Percentiles rank a stretch among this genome's conserved stretches.
Conservation (phyloP, 2,888 invertebrate genomes). For the Ichneumon xanthorius region DNA sequence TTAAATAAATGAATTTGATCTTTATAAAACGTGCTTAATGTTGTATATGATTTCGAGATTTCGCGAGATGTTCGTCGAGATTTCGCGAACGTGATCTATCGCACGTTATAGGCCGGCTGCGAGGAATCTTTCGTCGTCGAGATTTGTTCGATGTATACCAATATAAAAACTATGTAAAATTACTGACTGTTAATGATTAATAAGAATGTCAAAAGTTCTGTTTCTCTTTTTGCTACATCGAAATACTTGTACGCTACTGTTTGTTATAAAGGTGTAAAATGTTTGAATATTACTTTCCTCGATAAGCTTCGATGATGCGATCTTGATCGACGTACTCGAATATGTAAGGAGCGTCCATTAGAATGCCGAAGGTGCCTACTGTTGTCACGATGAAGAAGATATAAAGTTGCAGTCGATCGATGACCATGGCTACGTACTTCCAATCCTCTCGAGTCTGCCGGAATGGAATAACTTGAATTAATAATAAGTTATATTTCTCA, state of each 20-base stretch:
- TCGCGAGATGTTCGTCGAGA: not conserved
- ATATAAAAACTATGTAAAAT: conserved; percentile 25
- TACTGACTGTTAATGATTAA: not conserved
- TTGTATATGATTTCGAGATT: not conserved
- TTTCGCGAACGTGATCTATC: not conserved
- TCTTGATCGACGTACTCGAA: conserved; percentile 99
- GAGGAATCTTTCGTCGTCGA: conserved; percentile 29
- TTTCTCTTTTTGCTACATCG: conserved; percentile 19
- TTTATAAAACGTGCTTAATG: conserved; percentile 23
- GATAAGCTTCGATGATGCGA: conserved; percentile 97
- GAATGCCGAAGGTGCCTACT: conserved; percentile 97
- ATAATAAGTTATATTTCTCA: not conserved
- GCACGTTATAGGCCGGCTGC: conserved; percentile 20
- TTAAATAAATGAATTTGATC: conserved; percentile 55
- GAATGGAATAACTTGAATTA: conserved; percentile 19
- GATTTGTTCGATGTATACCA: conserved; percentile 45
- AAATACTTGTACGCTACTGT: conserved; percentile 42
- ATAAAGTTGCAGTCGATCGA: conserved; percentile 97
- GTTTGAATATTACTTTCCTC: conserved; percentile 90
- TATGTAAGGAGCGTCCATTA: conserved; percentile 99
- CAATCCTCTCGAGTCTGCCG: conserved; percentile 98
- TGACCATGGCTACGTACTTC: conserved; percentile 99
- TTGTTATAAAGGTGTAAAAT: conserved; percentile 67
- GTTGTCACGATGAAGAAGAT: conserved; percentile 98
- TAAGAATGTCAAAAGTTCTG: not conserved